Percentiles rank a stretch among this genome's conserved stretches.
Conservation (phyloP, 1,140 invertebrate species). For the Eurosta solidaginis region DNA sequence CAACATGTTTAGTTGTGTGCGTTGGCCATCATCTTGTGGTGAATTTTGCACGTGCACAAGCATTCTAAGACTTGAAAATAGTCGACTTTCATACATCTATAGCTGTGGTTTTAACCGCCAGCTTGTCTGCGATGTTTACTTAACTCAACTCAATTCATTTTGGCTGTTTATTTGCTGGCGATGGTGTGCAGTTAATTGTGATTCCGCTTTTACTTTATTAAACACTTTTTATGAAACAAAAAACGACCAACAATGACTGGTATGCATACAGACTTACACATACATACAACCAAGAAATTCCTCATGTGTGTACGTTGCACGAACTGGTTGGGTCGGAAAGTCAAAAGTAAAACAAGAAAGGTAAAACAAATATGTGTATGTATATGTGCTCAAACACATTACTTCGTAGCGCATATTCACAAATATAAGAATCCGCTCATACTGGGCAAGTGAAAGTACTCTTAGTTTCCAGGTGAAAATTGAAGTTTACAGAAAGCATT, state of each 20-base stretch:
- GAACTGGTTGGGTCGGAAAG: not conserved
- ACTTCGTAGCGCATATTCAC: no score
- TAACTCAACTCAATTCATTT: not conserved
- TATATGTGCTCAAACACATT: not conserved
- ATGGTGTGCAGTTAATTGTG: constrained; percentile 46
- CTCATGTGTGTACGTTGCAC: not conserved
- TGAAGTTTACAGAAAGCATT: no score
- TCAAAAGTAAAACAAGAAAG: constrained; percentile 29
- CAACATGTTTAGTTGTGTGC: no score
- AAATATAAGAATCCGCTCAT: no score
- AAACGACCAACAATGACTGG: not conserved
- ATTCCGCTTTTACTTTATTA: constrained; percentile 43
- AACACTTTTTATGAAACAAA: constrained; percentile 34
- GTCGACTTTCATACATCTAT: no score
- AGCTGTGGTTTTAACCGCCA: no score
- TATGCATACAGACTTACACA: not conserved
- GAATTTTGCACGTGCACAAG: no score
- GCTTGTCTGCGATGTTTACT: not conserved
- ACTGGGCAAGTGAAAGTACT: no score
- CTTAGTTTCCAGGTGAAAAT: no score
- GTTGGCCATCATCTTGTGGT: no score
- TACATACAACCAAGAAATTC: not conserved
- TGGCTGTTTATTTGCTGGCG: not conserved
- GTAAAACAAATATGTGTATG: not conserved
- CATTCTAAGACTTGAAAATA: no score